Evolutionary conservation across 2,888 invertebrate genomes (phyloP).

Genomic region (Anoncus sp.): DNA sequence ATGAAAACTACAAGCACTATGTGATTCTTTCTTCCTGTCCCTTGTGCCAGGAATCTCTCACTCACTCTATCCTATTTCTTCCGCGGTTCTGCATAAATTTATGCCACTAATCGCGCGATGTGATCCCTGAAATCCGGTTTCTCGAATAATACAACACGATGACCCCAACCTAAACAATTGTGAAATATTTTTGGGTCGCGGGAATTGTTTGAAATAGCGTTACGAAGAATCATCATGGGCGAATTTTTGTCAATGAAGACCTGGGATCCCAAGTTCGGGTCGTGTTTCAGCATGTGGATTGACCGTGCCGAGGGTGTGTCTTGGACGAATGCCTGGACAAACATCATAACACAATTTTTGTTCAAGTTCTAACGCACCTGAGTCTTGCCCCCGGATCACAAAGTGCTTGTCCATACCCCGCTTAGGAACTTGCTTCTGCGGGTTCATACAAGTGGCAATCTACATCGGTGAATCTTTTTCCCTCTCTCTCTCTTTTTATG

Average conservation of each 20-base stretch:
- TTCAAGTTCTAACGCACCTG: no score
- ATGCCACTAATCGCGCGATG: constrained; percentile 32
- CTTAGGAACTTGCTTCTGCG: constrained; percentile 33
- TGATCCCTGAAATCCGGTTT: constrained; percentile 61
- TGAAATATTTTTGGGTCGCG: not conserved
- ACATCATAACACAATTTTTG: no score
- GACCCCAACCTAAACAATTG: constrained; percentile 11
- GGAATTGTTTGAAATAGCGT: constrained; percentile 16
- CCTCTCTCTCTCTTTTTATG: constrained; percentile 15
- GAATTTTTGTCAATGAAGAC: constrained; percentile 37
- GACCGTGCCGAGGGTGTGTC: no score
- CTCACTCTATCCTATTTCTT: constrained; percentile 13
- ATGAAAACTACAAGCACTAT: no score
- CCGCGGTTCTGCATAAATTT: constrained; percentile 72
- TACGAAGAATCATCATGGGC: not conserved
- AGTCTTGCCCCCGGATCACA: constrained; percentile 25
- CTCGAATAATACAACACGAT: constrained; percentile 42
- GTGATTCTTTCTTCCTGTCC: constrained; percentile 46
- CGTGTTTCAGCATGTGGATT: no score
- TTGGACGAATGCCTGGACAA: no score
- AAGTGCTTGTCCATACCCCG: no score
- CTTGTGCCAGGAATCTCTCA: constrained; percentile 31
- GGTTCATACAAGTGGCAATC: constrained; percentile 48
- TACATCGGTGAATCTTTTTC: constrained; percentile 33
- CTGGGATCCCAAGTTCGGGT: no score